Conservation (phyloP, 2,113 vertebrate species). For the Mesembrinibis cayennensis region DNA sequence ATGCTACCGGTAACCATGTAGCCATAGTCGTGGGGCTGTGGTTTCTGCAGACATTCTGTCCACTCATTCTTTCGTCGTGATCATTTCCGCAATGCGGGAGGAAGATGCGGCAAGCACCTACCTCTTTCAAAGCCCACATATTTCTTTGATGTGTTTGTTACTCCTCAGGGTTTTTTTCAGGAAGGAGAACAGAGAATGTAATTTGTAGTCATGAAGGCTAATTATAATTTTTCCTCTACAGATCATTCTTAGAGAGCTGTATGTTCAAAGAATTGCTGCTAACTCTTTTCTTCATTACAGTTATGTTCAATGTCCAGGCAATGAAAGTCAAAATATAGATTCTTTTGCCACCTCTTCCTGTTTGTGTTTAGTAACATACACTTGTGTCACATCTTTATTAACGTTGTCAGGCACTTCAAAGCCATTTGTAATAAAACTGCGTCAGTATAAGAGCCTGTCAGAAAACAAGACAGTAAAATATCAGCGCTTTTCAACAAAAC, state of each 20-base stretch:
- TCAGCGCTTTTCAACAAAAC: background rate
- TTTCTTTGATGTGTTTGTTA: constrained; percentile 48
- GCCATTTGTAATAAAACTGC: background rate
- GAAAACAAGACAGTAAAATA: background rate
- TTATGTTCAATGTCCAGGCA: background rate
- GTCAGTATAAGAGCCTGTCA: background rate
- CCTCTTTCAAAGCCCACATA: background rate
- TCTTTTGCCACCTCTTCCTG: background rate
- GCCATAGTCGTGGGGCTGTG: background rate
- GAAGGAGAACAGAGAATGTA: background rate
- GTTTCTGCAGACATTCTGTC: background rate
- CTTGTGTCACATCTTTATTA: background rate
- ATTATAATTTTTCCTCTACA: constrained; percentile 3
- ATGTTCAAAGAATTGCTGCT: background rate
- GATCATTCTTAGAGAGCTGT: background rate
- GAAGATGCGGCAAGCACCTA: constrained; percentile 35
- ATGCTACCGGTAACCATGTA: rapidly evolving
- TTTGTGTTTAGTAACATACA: background rate
- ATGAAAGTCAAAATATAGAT: background rate
- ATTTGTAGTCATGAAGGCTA: background rate
- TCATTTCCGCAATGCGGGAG: constrained; percentile 39
- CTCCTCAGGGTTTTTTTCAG: background rate
- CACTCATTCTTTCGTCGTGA: background rate
- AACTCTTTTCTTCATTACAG: background rate
- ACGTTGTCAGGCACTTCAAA: background rate